phyloP scores from a whole-genome alignment of 2,888 invertebrate species.

The Smittia sp. region DNA sequence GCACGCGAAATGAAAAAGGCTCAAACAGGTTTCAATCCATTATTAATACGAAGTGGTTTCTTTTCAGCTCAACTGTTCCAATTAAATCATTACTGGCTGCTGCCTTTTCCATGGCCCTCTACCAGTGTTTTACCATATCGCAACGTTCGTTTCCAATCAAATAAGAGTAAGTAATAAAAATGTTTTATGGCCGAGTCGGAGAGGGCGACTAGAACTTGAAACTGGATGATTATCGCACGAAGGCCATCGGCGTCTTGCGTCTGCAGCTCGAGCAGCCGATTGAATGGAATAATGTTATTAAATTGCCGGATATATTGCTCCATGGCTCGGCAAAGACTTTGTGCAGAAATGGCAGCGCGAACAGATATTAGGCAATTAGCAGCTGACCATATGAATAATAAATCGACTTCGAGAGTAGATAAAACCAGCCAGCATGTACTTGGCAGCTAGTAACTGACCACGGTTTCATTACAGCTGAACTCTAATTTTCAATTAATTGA shows the following conservation, averaged over 20 bases:
- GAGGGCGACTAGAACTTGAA: slow-evolving; percentile 16
- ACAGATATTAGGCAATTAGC: slow-evolving; percentile 27
- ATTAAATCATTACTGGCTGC: slow-evolving; percentile 34
- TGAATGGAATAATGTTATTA: slow-evolving; percentile 7
- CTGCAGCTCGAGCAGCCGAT: not conserved
- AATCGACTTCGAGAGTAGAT: not conserved
- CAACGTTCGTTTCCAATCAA: slow-evolving; percentile 14
- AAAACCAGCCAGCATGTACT: not conserved
- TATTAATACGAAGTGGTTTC: not conserved
- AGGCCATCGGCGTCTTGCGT: slow-evolving; percentile 27
- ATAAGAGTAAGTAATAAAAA: slow-evolving; percentile 20
- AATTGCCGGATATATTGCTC: not conserved
- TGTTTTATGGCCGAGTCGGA: slow-evolving; percentile 13
- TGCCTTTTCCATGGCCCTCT: not conserved
- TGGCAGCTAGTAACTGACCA: slow-evolving; percentile 8
- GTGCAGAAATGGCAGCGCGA: not conserved
- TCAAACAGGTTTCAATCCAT: slow-evolving; percentile 18
- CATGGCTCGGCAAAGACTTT: not conserved
- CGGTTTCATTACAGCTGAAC: not conserved
- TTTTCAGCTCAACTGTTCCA: slow-evolving; percentile 11
- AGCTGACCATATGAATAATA: slow-evolving; percentile 34
- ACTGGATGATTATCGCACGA: slow-evolving; percentile 27
- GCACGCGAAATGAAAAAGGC: slow-evolving; percentile 7
- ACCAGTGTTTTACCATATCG: slow-evolving; percentile 20
- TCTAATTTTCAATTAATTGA: slow-evolving; percentile 39